These are phyloP conservation scores for Lutra lutra DNA, from an alignment of 2,797 vertebrate species.

Conservation along the genomic window DNA sequence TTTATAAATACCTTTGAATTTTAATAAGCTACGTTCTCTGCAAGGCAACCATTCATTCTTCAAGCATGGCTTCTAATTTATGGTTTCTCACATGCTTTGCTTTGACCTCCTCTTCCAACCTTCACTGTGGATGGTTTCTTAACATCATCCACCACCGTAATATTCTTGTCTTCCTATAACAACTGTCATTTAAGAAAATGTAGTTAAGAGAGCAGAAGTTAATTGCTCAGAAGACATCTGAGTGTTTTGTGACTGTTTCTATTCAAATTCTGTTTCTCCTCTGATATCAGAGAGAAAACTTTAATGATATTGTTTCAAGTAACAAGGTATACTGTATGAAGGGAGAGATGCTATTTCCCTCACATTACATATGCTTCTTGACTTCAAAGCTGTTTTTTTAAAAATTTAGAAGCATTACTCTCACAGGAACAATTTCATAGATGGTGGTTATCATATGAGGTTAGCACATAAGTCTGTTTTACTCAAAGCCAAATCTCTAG, in stretches of 20 bases:
- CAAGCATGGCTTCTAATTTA: background rate
- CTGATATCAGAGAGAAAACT: slow-evolving; percentile 32
- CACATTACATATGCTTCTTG: background rate
- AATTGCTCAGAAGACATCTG: background rate
- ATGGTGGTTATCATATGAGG: background rate
- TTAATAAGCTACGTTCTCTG: slow-evolving; percentile 56
- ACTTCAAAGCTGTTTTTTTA: background rate
- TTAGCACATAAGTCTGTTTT: background rate
- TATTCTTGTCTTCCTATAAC: slow-evolving; percentile 7
- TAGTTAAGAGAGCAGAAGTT: background rate
- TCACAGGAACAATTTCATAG: background rate
- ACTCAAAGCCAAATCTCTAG: background rate
- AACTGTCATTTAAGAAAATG: background rate
- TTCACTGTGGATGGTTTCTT: background rate
- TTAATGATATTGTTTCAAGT: background rate
- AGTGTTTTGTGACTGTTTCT: slow-evolving; percentile 18
- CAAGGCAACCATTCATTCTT: slow-evolving; percentile 26
- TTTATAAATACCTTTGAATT: slow-evolving; percentile 72
- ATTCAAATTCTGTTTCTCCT: background rate
- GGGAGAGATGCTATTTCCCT: background rate
- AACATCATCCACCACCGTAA: background rate
- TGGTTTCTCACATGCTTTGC: background rate
- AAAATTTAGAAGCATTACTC: background rate
- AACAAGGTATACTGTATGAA: background rate
- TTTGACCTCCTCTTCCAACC: background rate